Conservation (phyloP, 2,797 vertebrate genomes). For the Tangara arthus region DNA sequence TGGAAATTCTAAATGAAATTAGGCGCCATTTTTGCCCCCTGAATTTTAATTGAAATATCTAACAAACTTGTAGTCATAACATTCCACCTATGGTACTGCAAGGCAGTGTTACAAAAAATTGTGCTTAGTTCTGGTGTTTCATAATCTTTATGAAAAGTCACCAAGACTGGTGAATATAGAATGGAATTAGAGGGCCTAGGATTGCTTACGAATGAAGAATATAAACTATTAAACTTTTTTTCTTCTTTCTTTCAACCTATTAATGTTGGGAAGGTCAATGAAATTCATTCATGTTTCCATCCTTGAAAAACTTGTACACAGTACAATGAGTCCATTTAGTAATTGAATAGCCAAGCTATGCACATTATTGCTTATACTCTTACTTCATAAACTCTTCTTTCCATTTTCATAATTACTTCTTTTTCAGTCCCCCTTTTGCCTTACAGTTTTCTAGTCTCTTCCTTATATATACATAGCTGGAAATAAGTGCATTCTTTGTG, state of each 20-base stretch:
- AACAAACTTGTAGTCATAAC: background rate
- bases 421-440: background rate
- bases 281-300: background rate
- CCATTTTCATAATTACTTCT: conserved; percentile 22
- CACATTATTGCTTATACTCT: background rate
- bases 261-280: background rate
- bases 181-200: background rate
- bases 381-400: conserved; percentile 5
- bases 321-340: background rate
- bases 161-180: background rate
- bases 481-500: conserved; percentile 16
- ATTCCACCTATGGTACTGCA: background rate
- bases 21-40: fast-evolving
- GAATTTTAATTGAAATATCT: background rate
- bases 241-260: background rate
- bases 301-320: background rate
- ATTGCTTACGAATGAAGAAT: background rate
- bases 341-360: background rate
- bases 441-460: conserved; percentile 18
- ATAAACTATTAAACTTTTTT: background rate
- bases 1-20: background rate
- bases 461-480: background rate
- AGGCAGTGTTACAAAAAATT: background rate
- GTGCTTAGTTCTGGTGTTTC: background rate
- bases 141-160: background rate